Evolutionary conservation across 2,797 vertebrate genomes (phyloP).

Genomic region (Sebastes matsubarae): DNA sequence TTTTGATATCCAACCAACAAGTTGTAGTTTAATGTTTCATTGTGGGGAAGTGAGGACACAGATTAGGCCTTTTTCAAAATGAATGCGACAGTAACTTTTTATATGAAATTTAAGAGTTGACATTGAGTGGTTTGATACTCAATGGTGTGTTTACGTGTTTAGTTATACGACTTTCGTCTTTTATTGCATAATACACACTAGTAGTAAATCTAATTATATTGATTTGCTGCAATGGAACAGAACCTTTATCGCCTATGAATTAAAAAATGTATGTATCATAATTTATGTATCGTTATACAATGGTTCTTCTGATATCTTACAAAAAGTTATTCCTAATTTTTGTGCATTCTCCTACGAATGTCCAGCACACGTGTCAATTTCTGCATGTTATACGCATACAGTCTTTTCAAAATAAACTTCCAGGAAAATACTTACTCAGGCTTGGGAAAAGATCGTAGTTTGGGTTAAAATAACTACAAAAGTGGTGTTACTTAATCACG

Average conservation of each 20-base stretch:
- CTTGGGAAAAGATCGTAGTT: no score
- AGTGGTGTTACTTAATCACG: accelerated
- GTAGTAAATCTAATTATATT: neutral
- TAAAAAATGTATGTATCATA: neutral
- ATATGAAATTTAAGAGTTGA: neutral
- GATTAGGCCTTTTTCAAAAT: neutral
- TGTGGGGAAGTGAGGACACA: neutral
- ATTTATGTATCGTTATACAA: neutral
- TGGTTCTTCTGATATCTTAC: neutral
- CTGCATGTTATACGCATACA: neutral
- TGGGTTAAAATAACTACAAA: no score
- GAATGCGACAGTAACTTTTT: neutral
- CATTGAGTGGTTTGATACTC: neutral
- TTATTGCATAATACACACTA: neutral
- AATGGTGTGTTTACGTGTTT: neutral
- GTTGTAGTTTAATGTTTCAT: neutral
- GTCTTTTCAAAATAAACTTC: neutral
- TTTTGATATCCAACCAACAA: neutral
- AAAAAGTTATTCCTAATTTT: neutral
- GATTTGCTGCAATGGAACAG: neutral
- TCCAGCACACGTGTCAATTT: no score
- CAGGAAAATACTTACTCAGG: no score
- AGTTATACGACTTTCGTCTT: neutral
- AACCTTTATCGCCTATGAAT: neutral
- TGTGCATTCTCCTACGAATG: neutral